Conservation (phyloP, 2,113 vertebrate genomes). For the Prochilodus magdalenae region DNA sequence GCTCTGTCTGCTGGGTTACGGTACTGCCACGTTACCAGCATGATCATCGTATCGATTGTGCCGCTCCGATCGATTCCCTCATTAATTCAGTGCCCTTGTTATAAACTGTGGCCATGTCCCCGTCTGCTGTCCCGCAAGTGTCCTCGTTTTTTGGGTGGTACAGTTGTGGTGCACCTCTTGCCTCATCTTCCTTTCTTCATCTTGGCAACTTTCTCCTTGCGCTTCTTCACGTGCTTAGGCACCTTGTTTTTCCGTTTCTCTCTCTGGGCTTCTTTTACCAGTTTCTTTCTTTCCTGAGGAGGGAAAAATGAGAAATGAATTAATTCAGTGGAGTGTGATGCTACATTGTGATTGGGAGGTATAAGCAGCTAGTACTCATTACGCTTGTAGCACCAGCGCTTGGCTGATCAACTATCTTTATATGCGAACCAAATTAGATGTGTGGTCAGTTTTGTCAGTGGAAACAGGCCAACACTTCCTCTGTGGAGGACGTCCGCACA, state of each 20-base stretch:
- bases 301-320: not conserved
- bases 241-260: slow-evolving; percentile 91
- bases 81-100: not conserved
- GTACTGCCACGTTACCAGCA: not conserved
- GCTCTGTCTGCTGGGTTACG: not conserved
- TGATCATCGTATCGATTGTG: not conserved
- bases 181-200: slow-evolving; percentile 87
- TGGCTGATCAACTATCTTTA: too few relatives aligned
- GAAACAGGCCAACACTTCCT: too few relatives aligned
- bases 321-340: too few relatives aligned
- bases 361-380: too few relatives aligned
- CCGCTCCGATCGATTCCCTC: not conserved
- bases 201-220: slow-evolving; percentile 89
- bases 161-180: too few relatives aligned
- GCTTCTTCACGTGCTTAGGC: slow-evolving; percentile 92
- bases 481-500: too few relatives aligned
- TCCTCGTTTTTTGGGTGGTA: not conserved
- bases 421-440: too few relatives aligned
- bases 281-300: slow-evolving; percentile 88
- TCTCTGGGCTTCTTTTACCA: slow-evolving; percentile 91
- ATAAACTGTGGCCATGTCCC: not conserved
- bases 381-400: too few relatives aligned
- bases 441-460: too few relatives aligned
- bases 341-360: too few relatives aligned
- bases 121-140: not conserved